Conservation (phyloP, 2,797 vertebrate genomes). For the Alosa sapidissima region DNA sequence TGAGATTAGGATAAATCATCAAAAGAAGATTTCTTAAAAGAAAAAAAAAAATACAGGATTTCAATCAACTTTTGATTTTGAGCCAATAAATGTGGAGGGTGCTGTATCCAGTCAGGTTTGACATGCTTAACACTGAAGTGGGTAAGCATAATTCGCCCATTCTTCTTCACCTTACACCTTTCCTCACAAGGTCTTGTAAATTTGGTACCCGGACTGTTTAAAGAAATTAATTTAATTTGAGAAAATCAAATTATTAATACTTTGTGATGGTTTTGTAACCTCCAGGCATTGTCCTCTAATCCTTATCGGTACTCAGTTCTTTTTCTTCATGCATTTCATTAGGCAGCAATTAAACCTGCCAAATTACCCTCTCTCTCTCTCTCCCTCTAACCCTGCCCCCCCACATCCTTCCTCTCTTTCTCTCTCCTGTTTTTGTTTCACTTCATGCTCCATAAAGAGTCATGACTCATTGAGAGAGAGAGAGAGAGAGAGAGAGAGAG, state of each 20-base stretch:
- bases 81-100: too few species aligned
- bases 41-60: too few species aligned
- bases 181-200: too few species aligned
- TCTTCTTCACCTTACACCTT: too few species aligned
- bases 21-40: too few species aligned
- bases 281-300: not conserved
- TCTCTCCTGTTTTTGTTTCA: not conserved
- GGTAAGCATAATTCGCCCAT: not conserved
- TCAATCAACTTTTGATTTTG: too few species aligned
- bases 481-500: not conserved
- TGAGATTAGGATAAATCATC: too few species aligned
- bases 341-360: not conserved
- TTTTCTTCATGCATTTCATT: not conserved
- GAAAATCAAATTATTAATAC: not conserved
- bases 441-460: not conserved
- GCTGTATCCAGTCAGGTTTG: too few species aligned
- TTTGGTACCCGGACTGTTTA: too few species aligned
- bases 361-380: not conserved
- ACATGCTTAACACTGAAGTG: not conserved
- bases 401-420: not conserved
- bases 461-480: not conserved
- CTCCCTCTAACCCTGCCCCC: not conserved
- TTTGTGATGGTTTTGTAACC: not conserved
- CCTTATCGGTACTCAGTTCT: too few species aligned
- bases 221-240: too few species aligned